Conservation (phyloP, 1,140 invertebrate genomes). For the Lordiphosa clarofinis region DNA sequence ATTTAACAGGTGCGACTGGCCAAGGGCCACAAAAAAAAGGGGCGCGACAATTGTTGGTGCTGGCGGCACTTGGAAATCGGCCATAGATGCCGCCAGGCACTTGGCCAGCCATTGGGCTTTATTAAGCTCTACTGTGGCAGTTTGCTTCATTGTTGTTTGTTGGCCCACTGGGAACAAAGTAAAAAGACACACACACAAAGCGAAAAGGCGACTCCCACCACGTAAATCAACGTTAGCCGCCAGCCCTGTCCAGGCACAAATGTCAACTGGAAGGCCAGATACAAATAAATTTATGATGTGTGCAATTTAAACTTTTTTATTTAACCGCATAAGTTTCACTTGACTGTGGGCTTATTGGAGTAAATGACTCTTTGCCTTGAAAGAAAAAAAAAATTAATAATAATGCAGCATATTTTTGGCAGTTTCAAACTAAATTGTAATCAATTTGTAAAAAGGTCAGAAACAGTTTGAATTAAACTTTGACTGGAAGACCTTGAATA, state of each 20-base stretch:
- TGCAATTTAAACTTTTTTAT: constrained; percentile 72
- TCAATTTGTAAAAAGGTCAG: too few species aligned
- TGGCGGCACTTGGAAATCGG: constrained; percentile 16
- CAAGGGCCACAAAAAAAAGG: constrained; percentile 5
- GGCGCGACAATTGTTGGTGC: constrained; percentile 17
- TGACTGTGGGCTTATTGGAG: constrained; percentile 18
- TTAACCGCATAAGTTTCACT: constrained; percentile 47
- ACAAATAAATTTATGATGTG: constrained; percentile 71
- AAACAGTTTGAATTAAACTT: too few species aligned
- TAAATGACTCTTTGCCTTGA: constrained; percentile 16
- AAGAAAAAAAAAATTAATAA: constrained; percentile 3
- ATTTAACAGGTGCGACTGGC: constrained; percentile 46
- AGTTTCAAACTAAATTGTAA: not conserved
- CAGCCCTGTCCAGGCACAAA: constrained; percentile 37
- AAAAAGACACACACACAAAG: constrained; percentile 1
- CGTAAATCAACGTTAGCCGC: constrained; percentile 68
- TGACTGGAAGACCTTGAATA: too few species aligned
- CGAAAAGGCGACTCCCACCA: constrained; percentile 24
- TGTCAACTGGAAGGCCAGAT: constrained; percentile 31
- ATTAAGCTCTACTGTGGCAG: constrained; percentile 26
- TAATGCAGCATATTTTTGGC: not conserved
- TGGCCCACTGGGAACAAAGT: constrained; percentile 52
- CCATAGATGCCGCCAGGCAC: constrained; percentile 15
- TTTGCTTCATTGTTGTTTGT: constrained; percentile 66
- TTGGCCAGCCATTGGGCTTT: constrained; percentile 28